Percentiles rank a stretch among this genome's conserved stretches.
These are phyloP conservation scores for Catharus minimus DNA, from an alignment of 2,113 vertebrate genomes.

Conservation along the genomic window DNA sequence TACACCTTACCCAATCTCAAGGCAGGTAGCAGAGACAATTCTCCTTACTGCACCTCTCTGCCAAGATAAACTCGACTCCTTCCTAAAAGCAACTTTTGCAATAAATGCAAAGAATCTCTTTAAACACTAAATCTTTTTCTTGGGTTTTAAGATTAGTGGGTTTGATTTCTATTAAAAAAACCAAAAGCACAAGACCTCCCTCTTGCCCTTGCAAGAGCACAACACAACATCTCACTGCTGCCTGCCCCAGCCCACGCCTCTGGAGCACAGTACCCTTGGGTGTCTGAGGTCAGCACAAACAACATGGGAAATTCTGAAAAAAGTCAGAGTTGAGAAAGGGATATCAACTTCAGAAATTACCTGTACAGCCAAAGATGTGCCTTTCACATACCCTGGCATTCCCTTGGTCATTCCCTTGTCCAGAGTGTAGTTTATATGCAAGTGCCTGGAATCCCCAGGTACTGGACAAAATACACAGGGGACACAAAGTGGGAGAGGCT, in stretches of 20 bases:
- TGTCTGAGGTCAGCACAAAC: background rate
- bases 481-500: background rate
- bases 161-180: background rate
- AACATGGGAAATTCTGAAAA: background rate
- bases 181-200: background rate
- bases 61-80: background rate
- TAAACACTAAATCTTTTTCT: background rate
- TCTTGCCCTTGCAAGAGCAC: background rate
- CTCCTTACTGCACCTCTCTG: background rate
- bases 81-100: background rate
- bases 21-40: background rate
- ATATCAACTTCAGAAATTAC: background rate
- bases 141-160: background rate
- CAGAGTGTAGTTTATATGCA: rapidly evolving
- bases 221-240: background rate
- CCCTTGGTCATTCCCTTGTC: background rate
- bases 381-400: background rate
- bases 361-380: background rate
- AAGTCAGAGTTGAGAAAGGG: background rate
- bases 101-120: background rate
- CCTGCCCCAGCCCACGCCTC: background rate
- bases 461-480: background rate
- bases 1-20: background rate
- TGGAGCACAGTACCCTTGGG: background rate
- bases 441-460: background rate